Evolutionary conservation across 2,888 invertebrate species (phyloP), one percentile per base, ranked within the genome.

Genomic region (Choreutis nemorana): DNA sequence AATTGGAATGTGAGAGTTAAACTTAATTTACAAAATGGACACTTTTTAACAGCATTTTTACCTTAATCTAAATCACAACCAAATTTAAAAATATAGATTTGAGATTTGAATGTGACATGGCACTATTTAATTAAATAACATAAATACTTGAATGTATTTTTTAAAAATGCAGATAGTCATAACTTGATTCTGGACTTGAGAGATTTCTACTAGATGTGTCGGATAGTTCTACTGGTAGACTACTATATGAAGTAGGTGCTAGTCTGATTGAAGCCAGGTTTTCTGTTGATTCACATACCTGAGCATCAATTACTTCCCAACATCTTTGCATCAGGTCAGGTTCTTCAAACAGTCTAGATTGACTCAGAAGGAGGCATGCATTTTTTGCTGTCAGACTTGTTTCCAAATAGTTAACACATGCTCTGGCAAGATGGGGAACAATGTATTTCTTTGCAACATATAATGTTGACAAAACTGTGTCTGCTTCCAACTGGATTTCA

Each of bases 371-470:
- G 45, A 97, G 84, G 70, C 97, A 97, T 42, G 96, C 96, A 81
- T 97, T 97, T 77, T 93, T 91, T 46, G 97, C 96, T 45, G 94
- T 96, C 42, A 97, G 84, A 78, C 94, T 95, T 44, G 94, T 94
- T 81, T 97, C 96, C 58, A 97, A 83, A 77, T 91, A 97, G 72
- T 90, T 91, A 42, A 97, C 96, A 75, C 97, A 97, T 21, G 94
- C 93, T 40, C 90, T 85, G 27, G 96, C 96, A 65, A 97, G 80
- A 73, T 94, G 92, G 29, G 96, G 95, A 32, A 97, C 94, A 53
- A 97, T 92, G 67, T 97, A 97, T 67, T 97, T 97, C 71, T 97
- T 97, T 33, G 97, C 96, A 34, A 92, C 95, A 68, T 97, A 96
- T 23, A 97, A 79, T 8, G 96, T 96, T 38, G 96, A 91, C 50